Conservation (phyloP, 2,888 invertebrate genomes). For the Baccha elongata region DNA sequence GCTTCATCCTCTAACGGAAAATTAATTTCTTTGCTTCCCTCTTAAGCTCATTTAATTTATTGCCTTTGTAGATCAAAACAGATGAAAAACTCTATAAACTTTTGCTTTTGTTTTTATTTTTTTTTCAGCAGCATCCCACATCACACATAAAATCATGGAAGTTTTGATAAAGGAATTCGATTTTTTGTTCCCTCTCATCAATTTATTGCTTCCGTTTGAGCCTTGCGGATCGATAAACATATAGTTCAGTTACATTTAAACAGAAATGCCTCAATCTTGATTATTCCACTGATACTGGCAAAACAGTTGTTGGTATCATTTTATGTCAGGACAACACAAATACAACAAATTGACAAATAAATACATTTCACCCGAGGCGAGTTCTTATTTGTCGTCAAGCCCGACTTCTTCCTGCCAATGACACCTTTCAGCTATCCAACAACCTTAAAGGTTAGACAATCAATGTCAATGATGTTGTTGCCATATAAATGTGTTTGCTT, state of each 20-base stretch:
- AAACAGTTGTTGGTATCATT: constrained; percentile 56
- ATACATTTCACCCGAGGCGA: constrained; percentile 57
- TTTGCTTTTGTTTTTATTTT: constrained; percentile 10
- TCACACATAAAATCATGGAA: constrained; percentile 12
- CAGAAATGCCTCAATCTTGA: constrained; percentile 56
- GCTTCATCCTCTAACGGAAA: constrained; percentile 34
- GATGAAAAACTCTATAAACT: constrained; percentile 7
- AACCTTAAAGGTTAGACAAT: constrained; percentile 46
- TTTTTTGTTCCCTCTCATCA: constrained; percentile 41
- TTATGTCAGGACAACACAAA: constrained; percentile 51
- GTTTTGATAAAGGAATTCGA: constrained; percentile 42
- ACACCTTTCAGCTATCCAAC: constrained; percentile 57
- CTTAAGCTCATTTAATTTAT: constrained; percentile 64
- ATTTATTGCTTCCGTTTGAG: constrained; percentile 53
- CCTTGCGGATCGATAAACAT: constrained; percentile 7
- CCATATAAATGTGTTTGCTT: constrained; percentile 28
- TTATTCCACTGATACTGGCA: constrained; percentile 27
- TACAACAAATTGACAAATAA: constrained; percentile 64
- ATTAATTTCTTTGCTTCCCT: constrained; percentile 62
- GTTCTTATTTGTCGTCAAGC: constrained; percentile 44
- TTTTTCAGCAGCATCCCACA: constrained; percentile 14
- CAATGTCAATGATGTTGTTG: constrained; percentile 65
- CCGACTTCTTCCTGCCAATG: constrained; percentile 38
- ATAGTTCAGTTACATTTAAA: neutral
- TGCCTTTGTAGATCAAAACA: constrained; percentile 54